phyloP scores from a whole-genome alignment of 2,888 invertebrate species.

The Notocelia uddmanniana region DNA sequence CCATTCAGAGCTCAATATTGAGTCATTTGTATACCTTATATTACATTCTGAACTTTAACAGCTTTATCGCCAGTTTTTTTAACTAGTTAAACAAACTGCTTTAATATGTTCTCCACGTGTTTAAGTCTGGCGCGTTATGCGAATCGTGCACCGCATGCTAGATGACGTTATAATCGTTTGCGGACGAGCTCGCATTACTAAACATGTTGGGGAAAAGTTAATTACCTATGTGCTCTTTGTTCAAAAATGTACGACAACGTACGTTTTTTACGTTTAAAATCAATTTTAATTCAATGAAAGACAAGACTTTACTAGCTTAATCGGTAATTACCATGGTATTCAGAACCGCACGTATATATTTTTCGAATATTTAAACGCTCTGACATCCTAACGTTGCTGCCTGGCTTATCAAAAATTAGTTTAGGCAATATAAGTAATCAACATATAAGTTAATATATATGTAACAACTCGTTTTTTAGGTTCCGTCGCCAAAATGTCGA shows the following conservation, averaged over 20 bases:
- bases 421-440: no score
- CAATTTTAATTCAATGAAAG: not conserved
- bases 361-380: no score
- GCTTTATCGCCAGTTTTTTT: slow-evolving; percentile 2
- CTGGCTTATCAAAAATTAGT: no score
- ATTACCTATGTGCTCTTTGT: slow-evolving; percentile 13
- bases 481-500: no score
- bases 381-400: no score
- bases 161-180: slow-evolving; percentile 37
- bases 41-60: not conserved
- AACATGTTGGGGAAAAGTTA: slow-evolving; percentile 20
- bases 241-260: not conserved
- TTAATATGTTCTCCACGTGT: slow-evolving; percentile 27
- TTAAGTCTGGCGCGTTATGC: slow-evolving; percentile 37
- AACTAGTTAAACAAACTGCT: not conserved
- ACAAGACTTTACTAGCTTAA: not conserved
- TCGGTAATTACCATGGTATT: no score
- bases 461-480: no score
- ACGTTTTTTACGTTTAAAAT: not conserved
- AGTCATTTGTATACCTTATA: no score
- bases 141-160: slow-evolving; percentile 32
- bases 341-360: no score
- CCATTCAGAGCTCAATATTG: not conserved
- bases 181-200: slow-evolving; percentile 29
- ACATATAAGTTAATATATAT: no score